Base-by-base conservation (phyloP, 1,140 invertebrate genomes). In the Hylaeus volcanicus region DNA sequence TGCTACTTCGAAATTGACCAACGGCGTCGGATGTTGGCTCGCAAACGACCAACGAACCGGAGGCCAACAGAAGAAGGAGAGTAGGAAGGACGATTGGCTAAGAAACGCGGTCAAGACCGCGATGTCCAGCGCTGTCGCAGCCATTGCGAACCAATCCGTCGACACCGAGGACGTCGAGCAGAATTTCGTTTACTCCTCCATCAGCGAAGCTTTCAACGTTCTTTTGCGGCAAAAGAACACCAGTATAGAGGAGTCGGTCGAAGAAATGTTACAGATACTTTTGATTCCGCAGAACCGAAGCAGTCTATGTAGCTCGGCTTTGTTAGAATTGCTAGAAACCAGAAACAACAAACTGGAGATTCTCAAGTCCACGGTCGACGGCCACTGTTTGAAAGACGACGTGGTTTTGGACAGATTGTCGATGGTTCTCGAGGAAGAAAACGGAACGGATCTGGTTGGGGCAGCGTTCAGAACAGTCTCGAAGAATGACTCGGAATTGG, bases 391-490 rank as follows among this genome's bases (percentile, higher is more conserved):
- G 37, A 93, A 94, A 43, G 92, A 94, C 86, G 93, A 95, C 69
- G 91, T 94, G 12, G 93, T 95, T 0, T 90, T 95, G 41, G 95
- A 95, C 60, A 94, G 95, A 85, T 91, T 95, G 5, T 93, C 94
- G 53, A 93, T 94, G 78, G 94, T 95, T 65, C 86, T 96, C 15
- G 94, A 94, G 72, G 94, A 94, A 82, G 94, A 95, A 86, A 94
- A 94, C 83, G 94, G 94, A 0, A 85, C 86, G 5, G 91, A 93
- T 84, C 89, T 95, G 3, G 88, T 96, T 0, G 94, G 94, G 0
- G 92, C 94, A 12, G 95, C 95, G 1, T 95, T 96, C 74, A 94
- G 94, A 88, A 94, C 94, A 48, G 94, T 96, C 55, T 94, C 95
- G 0, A 94, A 93, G 86, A 94, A 91, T 70, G 93, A 95, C 83